Evolutionary conservation across 2,113 vertebrate species (phyloP).

Genomic region (Tachuris rubrigastra): DNA sequence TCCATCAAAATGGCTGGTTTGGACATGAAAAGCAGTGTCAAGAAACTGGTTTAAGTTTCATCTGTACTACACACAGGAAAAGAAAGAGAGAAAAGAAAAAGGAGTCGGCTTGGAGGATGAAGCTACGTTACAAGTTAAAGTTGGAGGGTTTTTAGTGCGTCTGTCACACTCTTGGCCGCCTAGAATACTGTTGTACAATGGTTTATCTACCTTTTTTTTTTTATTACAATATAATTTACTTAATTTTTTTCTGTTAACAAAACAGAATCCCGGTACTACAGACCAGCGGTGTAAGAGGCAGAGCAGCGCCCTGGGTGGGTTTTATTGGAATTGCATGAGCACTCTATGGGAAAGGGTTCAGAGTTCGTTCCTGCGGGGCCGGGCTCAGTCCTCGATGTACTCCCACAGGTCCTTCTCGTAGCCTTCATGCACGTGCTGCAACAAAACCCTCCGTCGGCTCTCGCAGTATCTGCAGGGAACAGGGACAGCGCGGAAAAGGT

Average conservation of each 20-base stretch:
- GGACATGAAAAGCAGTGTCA: constrained; percentile 92
- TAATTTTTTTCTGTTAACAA: constrained; percentile 91
- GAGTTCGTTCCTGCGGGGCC: constrained; percentile 86
- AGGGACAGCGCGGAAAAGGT: not conserved
- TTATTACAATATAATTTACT: constrained; percentile 99
- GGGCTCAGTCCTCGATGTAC: constrained; percentile 97
- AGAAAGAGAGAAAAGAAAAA: constrained; percentile 75
- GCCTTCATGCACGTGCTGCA: constrained; percentile 99
- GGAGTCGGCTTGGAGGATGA: constrained; percentile 79
- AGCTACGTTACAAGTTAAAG: constrained; percentile 92
- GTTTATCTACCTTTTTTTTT: constrained; percentile 90
- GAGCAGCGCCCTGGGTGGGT: constrained; percentile 71
- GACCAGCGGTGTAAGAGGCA: constrained; percentile 83
- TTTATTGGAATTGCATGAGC: constrained; percentile 88
- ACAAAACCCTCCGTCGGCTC: constrained; percentile 96
- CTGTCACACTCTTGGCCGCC: constrained; percentile 87
- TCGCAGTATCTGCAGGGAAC: constrained; percentile 92
- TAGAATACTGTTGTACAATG: constrained; percentile 99
- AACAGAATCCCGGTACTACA: constrained; percentile 87
- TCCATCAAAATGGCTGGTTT: constrained; percentile 85
- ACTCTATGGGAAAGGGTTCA: constrained; percentile 90
- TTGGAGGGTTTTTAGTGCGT: constrained; percentile 82
- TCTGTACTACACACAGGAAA: constrained; percentile 83
- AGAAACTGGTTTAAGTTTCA: constrained; percentile 78
- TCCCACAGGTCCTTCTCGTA: constrained; percentile 99